Base-by-base conservation (phyloP, 1,140 invertebrate genomes). In the Babylonia areolata region DNA sequence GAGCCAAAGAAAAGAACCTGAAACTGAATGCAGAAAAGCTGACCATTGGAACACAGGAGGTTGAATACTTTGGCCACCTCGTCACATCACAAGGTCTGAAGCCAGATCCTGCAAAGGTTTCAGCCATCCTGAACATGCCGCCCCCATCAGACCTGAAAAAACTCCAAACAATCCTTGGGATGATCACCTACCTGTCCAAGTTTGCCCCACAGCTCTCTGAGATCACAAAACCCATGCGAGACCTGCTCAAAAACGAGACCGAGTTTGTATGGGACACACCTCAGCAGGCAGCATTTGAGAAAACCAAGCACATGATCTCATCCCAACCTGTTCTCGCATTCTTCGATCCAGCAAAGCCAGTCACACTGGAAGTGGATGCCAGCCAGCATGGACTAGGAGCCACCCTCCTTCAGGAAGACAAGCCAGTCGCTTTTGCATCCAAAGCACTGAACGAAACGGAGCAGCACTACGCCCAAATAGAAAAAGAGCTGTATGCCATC, bases 401-500 rank as follows among this genome's bases (percentile, higher is more conserved):
- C 58, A 90, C 93, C 93, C 15, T 71, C 9, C n/a, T 86, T 33
- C 87, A 87, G 51, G 89, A 94, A 77, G 87, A 87, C 15, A 87
- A 93, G 79, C 93, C 93, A 5, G 87, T 95, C 3, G 89, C 90
- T 37, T 95, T 91, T 92, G 92, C 93, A 28, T 1, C 92, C 35
- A 85, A 91, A 86, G 87, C 88, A 23, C 87, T 95, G n/a, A 94
- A 90, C 17, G 88, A 93, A 17, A 82, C 71, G n/a, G 95, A 95
- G 89, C 39, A 88, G 51, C 94, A 95, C 46, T 95, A 95, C 86
- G 93, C 92, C 31, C 94, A 95, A 88, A 93, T 95, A 5, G 95
- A 95, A 89, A 86, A 93, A 90, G 95, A 96, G 93, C 94, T 94
- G 9, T 88, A 95, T 31, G 94, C 94, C 9, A 93, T 96, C 9